Evolutionary conservation across 1,140 invertebrate species (phyloP).

Genomic region (Psix sp.): DNA sequence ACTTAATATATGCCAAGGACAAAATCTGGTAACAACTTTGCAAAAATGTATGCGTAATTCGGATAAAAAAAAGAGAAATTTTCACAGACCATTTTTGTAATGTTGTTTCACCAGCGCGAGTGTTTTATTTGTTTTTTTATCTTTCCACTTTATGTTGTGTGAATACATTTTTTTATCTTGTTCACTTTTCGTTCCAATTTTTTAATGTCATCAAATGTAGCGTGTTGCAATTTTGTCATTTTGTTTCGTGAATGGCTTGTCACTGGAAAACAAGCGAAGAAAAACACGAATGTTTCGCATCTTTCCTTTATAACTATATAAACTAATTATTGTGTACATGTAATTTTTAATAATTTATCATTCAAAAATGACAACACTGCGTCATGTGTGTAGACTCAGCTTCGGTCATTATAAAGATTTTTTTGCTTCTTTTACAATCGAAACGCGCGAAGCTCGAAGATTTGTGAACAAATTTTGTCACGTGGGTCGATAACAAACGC

Average conservation of each 20-base stretch:
- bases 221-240: conserved; percentile 10
- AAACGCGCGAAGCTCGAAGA: conserved; percentile 55
- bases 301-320: background rate
- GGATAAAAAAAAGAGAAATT: too few relatives aligned
- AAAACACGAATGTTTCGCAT: too few relatives aligned
- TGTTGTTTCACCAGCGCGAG: conserved; percentile 9
- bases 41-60: too few relatives aligned
- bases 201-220: conserved; percentile 14
- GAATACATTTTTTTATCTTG: conserved; percentile 11
- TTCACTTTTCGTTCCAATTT: conserved; percentile 24
- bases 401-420: conserved; percentile 39
- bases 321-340: background rate
- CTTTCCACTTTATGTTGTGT: conserved; percentile 2
- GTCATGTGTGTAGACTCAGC: conserved; percentile 21
- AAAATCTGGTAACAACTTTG: conserved; percentile 47
- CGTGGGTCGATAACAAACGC: conserved; percentile 10
- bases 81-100: conserved; percentile 12
- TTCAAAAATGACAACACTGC: conserved; percentile 24
- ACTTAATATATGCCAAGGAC: conserved; percentile 53
- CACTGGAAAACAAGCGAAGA: background rate
- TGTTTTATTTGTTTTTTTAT: conserved; percentile 13
- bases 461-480: conserved; percentile 24
- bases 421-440: conserved; percentile 45
- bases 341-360: background rate
- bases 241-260: background rate